Base-by-base conservation (phyloP, 2,888 invertebrate genomes). In the Heteropelma amictum region DNA sequence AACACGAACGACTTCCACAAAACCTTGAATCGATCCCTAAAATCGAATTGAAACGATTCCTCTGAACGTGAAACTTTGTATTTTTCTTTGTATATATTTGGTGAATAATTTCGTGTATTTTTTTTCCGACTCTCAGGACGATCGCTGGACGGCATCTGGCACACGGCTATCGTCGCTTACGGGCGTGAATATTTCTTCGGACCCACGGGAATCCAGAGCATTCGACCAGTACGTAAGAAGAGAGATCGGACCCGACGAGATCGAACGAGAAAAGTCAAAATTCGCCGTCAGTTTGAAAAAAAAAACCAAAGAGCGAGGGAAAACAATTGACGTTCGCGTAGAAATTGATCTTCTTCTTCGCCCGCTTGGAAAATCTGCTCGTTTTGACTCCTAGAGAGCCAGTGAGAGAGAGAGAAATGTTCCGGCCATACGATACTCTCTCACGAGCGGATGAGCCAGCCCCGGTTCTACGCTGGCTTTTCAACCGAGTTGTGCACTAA, bases 61-160 rank as follows among this genome's bases (percentile, higher is more conserved):
- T n/a, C n/a, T n/a, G 7, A 23, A n/a, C 0, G 6, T 14, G 40
- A 40, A 6, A 56, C 35, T 56, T 19, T 12, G 12, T 1, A 1
- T 26, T 19, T 17, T 33, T 17, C 8, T 8, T 28, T 14, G 12
- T n/a, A 8, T n/a, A 42, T 28, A 8, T 10, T 4, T 33, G 33
- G 3, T 8, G 10, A 8, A 33, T 21, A 19, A n/a, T 38, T n/a
- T 38, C 7, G 3, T 14, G 4, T 12, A 1, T 30, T n/a, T 61
- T 28, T 2, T 14, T 28, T 3, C 8, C 30, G 60, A 30, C 73
- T 86, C 86, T 33, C 90, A 97, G 97, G 97, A 45, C 94, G 93
- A 82, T 93, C 94, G 84, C 91, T 98, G 77, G 96, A 97, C 84
- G 97, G 97, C 68, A 93, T 98, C 84, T 98, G 97, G 97, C 98